These are phyloP conservation scores for Esox lucius DNA, from an alignment of 2,797 vertebrate genomes.

Conservation along the genomic window DNA sequence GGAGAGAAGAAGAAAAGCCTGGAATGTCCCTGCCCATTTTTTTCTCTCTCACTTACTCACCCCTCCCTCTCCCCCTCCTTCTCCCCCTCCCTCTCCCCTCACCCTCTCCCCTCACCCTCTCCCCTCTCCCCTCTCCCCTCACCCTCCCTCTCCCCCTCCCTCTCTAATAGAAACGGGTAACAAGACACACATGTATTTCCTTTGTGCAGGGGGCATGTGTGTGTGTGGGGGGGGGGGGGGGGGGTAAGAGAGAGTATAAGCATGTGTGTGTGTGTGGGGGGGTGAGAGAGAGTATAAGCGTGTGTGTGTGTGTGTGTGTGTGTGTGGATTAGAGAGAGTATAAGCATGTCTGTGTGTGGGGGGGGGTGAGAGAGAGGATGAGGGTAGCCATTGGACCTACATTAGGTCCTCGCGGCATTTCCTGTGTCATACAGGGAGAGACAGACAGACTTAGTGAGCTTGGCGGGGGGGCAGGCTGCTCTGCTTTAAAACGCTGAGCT, in stretches of 20 bases:
- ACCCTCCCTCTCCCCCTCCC: too few species aligned
- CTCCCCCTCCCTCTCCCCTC: too few species aligned
- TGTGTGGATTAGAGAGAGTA: not conserved
- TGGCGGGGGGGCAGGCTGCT: not conserved
- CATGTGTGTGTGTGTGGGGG: too few species aligned
- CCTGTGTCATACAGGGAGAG: not conserved
- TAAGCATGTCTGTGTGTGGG: constrained; percentile 9
- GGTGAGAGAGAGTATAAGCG: too few species aligned
- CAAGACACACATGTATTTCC: constrained; percentile 58
- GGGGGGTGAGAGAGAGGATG: not conserved
- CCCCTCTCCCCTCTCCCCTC: not conserved
- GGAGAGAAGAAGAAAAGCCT: constrained; percentile 35
- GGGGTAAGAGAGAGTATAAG: not conserved
- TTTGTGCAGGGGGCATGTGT: not conserved
- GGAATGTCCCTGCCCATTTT: constrained; percentile 56
- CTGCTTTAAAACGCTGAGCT: not conserved
- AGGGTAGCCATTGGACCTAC: not conserved
- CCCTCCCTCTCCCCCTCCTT: too few species aligned
- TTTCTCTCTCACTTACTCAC: constrained; percentile 30
- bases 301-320: not conserved
- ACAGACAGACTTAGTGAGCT: not conserved
- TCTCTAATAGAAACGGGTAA: constrained; percentile 56
- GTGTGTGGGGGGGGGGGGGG: not conserved
- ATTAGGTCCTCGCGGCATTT: not conserved
- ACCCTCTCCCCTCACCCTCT: too few species aligned